These are phyloP conservation scores for Diachrysia chrysitis DNA, from an alignment of 2,888 invertebrate genomes.

Conservation along the genomic window DNA sequence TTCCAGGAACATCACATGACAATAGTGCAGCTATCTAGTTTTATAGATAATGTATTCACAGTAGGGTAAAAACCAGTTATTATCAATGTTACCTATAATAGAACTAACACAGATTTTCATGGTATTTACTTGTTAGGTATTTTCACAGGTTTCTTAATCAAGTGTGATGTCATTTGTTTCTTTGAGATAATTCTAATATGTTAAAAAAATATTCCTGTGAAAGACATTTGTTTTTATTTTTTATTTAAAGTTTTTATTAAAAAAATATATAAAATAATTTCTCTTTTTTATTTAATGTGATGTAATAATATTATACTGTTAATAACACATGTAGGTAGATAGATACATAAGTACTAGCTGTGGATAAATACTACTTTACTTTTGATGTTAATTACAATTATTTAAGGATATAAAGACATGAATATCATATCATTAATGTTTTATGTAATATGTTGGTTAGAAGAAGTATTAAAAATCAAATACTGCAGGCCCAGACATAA, in stretches of 20 bases:
- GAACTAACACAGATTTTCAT: neutral
- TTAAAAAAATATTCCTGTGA: conserved; percentile 16
- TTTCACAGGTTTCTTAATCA: neutral
- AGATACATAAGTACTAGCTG: too few species aligned
- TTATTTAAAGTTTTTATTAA: conserved; percentile 48
- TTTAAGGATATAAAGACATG: too few species aligned
- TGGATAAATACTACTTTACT: too few species aligned
- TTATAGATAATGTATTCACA: too few species aligned
- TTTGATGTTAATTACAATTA: too few species aligned
- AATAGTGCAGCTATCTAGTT: neutral
- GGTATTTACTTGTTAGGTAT: neutral
- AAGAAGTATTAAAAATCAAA: too few species aligned
- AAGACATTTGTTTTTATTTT: conserved; percentile 48
- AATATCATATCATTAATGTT: too few species aligned
- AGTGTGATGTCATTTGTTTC: neutral
- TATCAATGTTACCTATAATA: neutral
- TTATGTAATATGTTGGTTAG: too few species aligned
- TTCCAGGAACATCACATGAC: neutral
- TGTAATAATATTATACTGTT: too few species aligned
- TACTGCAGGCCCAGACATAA: too few species aligned
- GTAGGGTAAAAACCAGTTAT: too few species aligned
- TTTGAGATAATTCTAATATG: neutral
- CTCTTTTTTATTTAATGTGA: conserved; percentile 8
- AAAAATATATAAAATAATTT: conserved; percentile 13
- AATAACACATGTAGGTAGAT: too few species aligned